Percentiles rank a stretch among this genome's conserved stretches.
Evolutionary conservation across 2,113 vertebrate species (phyloP).

Genomic region (Atrichornis clamosus): DNA sequence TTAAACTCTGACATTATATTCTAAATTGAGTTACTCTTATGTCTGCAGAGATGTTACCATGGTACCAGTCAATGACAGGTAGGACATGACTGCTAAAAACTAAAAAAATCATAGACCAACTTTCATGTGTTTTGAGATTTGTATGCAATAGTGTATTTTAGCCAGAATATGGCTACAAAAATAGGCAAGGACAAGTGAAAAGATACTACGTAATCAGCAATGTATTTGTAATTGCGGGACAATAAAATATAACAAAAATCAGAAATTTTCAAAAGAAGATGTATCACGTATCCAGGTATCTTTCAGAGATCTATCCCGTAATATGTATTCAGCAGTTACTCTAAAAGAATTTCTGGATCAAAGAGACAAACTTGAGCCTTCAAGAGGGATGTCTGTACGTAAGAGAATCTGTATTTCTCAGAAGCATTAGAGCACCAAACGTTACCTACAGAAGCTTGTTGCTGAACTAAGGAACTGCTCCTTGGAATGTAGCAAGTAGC

Average conservation of each 20-base stretch:
- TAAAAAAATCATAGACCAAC: neutral
- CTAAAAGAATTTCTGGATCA: neutral
- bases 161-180: neutral
- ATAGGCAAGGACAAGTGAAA: neutral
- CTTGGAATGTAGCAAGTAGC: neutral
- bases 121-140: neutral
- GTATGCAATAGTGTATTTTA: neutral
- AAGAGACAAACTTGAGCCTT: neutral
- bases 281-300: neutral
- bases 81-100: neutral
- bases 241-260: neutral
- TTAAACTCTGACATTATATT: neutral
- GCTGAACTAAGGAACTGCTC: neutral
- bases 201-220: neutral
- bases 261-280: neutral
- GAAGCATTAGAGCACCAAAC: neutral
- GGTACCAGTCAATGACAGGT: neutral
- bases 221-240: neutral
- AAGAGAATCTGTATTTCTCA: neutral
- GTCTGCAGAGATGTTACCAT: neutral
- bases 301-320: neutral
- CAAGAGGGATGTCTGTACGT: neutral
- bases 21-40: neutral
- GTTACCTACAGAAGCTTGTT: neutral
- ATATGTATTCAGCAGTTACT: neutral